A percentile compares a stretch with the other conserved stretches of the same genome.
phyloP scores from a whole-genome alignment of 1,140 invertebrate species.

The Pseudomyrmex flavicornis region DNA sequence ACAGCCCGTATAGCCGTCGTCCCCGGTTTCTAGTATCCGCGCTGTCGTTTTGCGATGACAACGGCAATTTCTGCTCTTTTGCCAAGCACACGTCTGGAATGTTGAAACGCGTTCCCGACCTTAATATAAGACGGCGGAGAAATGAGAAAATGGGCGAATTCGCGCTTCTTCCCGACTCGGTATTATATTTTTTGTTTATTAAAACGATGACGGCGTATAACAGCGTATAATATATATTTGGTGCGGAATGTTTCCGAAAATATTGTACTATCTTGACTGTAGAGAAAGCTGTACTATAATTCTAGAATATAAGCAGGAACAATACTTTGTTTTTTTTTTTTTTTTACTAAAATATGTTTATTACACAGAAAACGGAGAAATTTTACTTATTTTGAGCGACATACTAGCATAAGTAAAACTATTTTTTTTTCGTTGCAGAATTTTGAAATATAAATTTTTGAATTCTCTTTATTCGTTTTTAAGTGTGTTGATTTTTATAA shows the following conservation, averaged over 20 bases:
- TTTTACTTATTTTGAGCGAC: background rate
- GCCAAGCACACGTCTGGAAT: background rate
- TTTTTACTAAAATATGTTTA: background rate
- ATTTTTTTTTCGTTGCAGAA: background rate
- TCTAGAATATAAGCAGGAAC: background rate
- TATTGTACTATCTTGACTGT: background rate
- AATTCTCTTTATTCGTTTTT: background rate
- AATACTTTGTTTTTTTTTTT: background rate
- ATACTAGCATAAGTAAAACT: background rate
- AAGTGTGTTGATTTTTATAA: too few species aligned
- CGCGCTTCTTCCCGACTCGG: background rate
- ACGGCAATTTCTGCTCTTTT: conserved; percentile 40
- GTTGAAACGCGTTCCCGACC: background rate
- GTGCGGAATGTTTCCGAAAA: background rate
- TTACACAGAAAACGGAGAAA: background rate
- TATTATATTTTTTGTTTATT: conserved; percentile 40
- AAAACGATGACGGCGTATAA: conserved; percentile 5
- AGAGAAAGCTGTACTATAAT: background rate
- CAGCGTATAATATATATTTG: conserved; percentile 3
- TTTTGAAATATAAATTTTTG: background rate
- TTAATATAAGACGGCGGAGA: conserved; percentile 4
- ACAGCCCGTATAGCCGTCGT: conserved; percentile 28
- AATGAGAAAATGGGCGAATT: conserved; percentile 39
- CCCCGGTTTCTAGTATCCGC: background rate
- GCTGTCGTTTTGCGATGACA: conserved; percentile 19